Evolutionary conservation across 2,888 invertebrate species (phyloP), one percentile per base, ranked within the genome.

Genomic region (Petrophora chlorosata): DNA sequence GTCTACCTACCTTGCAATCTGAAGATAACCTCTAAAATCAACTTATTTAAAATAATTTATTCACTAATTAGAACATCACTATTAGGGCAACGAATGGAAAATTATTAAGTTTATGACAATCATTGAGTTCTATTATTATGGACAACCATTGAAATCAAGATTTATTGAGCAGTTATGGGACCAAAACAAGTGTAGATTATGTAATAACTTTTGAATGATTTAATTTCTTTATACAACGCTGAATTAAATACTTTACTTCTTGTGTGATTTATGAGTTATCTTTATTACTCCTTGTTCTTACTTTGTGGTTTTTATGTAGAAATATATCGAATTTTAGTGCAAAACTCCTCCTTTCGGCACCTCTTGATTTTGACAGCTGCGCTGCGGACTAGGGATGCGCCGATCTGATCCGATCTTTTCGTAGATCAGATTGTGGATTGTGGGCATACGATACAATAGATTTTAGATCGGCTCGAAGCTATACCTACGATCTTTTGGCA

Each of bases 151-250:
- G n/a, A n/a, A n/a, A n/a, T n/a, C n/a, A n/a, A n/a, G n/a, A n/a
- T n/a, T 35, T 15, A 9, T 9, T 17, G 9, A 13, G n/a, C 32
- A 30, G 40, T 29, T 36, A 3, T 42, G 36, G 9, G 26, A 57
- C 54, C 42, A 65, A 67, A 67, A 65, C 67, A 68, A 61, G 53
- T 53, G 49, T 34, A 67, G 76, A 75, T 79, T 79, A 79, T 79
- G 79, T 79, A 79, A 79, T 74, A 74, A 50, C 13, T 25, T 19
- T 4, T 14, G 0, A 0, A 16, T 7, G 2, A 30, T 10, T 10
- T 29, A 35, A 10, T 30, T 14, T 2, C 29, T 4, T n/a, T 19
- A 13, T 8, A 36, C 12, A 22, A 2, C n/a, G 10, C 2, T 13
- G 2, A 30, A 23, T 8, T 16, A 23, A 2, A 35, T 10, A 12